Percentiles rank a stretch among this genome's conserved stretches.
Evolutionary conservation across 1,140 invertebrate genomes (phyloP).

Genomic region (Stegodyphus dumicola): DNA sequence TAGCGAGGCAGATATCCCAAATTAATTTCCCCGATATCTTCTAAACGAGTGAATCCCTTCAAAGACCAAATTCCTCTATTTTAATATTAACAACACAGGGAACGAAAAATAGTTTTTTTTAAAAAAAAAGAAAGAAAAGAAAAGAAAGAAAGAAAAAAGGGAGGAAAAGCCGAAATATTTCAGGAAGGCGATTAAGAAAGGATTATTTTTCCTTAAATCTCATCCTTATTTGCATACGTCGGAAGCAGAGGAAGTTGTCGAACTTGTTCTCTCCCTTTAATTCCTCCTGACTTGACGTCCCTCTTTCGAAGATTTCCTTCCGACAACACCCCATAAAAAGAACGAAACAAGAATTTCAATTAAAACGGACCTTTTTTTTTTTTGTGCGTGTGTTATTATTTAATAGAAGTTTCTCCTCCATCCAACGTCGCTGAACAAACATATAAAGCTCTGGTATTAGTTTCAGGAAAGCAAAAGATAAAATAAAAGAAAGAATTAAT

Average conservation of each 20-base stretch:
- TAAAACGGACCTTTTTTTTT: neutral
- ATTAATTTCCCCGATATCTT: no score
- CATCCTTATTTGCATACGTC: constrained; percentile 31
- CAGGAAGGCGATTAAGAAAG: neutral
- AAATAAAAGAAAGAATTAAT: no score
- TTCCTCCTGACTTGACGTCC: neutral
- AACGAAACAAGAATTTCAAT: constrained; percentile 31
- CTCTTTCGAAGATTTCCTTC: neutral
- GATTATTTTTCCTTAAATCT: constrained; percentile 29
- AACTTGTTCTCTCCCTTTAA: neutral
- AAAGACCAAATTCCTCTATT: no score
- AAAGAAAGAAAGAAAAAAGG: neutral
- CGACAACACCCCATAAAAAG: neutral
- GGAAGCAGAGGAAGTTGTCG: constrained; percentile 20
- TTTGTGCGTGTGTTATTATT: no score
- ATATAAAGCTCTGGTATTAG: no score
- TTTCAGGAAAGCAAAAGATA: no score
- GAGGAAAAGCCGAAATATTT: neutral
- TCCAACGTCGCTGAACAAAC: no score
- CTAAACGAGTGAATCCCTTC: no score
- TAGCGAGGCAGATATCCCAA: no score
- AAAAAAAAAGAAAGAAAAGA: neutral
- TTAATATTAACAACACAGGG: no score
- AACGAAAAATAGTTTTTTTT: no score
- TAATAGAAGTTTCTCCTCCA: no score